Conservation (phyloP, 2,888 invertebrate species). For the Drosophila lutescens region DNA sequence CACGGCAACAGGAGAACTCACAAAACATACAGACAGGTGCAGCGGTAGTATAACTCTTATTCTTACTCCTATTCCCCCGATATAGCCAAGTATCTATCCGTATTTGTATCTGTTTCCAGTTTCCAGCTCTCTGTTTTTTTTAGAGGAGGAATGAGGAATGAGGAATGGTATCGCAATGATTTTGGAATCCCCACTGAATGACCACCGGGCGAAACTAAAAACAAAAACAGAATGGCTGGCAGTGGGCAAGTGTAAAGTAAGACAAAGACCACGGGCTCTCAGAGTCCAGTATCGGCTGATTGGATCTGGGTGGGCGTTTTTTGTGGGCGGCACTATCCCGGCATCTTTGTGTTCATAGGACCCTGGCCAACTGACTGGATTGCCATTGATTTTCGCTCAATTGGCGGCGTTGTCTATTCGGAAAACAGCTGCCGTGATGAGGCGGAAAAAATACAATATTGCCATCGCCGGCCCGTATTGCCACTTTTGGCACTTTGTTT, state of each 20-base stretch:
- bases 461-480: slow-evolving; percentile 60
- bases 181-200: slow-evolving; percentile 7
- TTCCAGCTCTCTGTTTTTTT: slow-evolving; percentile 13
- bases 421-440: slow-evolving; percentile 69
- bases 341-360: slow-evolving; percentile 16
- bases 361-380: slow-evolving; percentile 30
- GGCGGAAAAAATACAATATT: slow-evolving; percentile 68
- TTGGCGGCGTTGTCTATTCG: slow-evolving; percentile 60
- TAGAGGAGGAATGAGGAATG: too few relatives aligned
- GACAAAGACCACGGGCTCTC: slow-evolving; percentile 4
- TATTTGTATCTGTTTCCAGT: slow-evolving; percentile 24
- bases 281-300: slow-evolving; percentile 16
- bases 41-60: background rate
- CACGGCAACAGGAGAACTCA: slow-evolving; percentile 12
- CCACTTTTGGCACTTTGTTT: slow-evolving; percentile 27
- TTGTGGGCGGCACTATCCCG: slow-evolving; percentile 2
- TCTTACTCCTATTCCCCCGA: background rate
- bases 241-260: slow-evolving; percentile 6
- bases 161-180: slow-evolving; percentile 1
- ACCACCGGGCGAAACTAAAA: slow-evolving; percentile 7
- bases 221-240: slow-evolving; percentile 2
- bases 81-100: slow-evolving; percentile 14
- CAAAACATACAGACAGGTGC: slow-evolving; percentile 23
- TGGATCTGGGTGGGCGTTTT: slow-evolving; percentile 19
- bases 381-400: slow-evolving; percentile 71